phyloP scores from a whole-genome alignment of 2,888 invertebrate species.

The Ypsolopha sequella region DNA sequence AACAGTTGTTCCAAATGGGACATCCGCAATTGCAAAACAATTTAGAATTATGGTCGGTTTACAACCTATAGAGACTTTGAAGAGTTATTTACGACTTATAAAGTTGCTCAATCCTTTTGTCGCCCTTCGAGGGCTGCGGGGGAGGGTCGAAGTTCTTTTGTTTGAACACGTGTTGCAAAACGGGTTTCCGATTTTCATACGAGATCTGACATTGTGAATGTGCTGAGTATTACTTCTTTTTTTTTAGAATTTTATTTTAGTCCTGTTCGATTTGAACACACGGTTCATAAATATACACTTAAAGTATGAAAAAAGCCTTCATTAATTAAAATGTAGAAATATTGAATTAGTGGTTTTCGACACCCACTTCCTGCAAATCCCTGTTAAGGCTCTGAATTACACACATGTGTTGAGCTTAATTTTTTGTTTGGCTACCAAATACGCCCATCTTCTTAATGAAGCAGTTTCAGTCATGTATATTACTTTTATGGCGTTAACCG shows the following conservation, averaged over 20 bases:
- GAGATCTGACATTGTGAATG: too few species aligned
- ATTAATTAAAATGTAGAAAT: slow-evolving; percentile 1
- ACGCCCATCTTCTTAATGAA: slow-evolving; percentile 61
- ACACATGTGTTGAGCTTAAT: slow-evolving; percentile 20
- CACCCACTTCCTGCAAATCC: background rate
- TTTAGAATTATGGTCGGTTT: slow-evolving; percentile 62
- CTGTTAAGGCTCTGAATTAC: background rate
- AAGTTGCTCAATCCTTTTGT: slow-evolving; percentile 61
- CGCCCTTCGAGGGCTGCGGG: slow-evolving; percentile 5
- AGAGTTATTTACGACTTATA: slow-evolving; percentile 67
- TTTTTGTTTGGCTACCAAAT: slow-evolving; percentile 52
- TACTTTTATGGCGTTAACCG: slow-evolving; percentile 59
- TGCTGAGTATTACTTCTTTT: too few species aligned
- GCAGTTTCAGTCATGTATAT: slow-evolving; percentile 66
- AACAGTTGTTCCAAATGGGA: slow-evolving; percentile 67
- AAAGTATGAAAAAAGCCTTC: too few species aligned
- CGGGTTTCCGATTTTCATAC: slow-evolving; percentile 32
- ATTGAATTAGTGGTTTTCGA: background rate
- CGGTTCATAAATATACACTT: too few species aligned
- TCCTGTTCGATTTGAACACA: too few species aligned
- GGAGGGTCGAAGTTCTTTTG: slow-evolving; percentile 39
- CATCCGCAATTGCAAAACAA: slow-evolving; percentile 59
- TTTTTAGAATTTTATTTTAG: too few species aligned
- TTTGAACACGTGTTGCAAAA: slow-evolving; percentile 66
- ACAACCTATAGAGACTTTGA: slow-evolving; percentile 65